A percentile compares a stretch with the other conserved stretches of the same genome.
Evolutionary conservation across 2,797 vertebrate genomes (phyloP).

Genomic region (Spea hammondii): DNA sequence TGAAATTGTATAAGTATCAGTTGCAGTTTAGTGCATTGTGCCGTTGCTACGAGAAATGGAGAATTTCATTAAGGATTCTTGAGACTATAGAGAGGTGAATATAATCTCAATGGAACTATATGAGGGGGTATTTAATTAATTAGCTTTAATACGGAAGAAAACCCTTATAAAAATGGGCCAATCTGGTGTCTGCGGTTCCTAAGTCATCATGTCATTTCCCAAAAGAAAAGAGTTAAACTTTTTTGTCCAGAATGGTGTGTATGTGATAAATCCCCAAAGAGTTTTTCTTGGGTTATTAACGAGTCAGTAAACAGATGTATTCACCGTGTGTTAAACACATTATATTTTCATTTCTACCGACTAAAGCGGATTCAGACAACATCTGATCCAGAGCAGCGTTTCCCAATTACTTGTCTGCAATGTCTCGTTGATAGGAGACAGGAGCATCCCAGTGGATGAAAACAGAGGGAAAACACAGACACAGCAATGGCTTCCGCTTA

Average conservation of each 20-base stretch:
- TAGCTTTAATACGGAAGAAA: background rate
- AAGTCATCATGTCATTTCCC: background rate
- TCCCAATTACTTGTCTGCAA: slow-evolving; percentile 2
- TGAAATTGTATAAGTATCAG: background rate
- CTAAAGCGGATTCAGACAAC: slow-evolving; percentile 25
- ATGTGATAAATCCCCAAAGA: slow-evolving; percentile 38
- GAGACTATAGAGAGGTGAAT: too few relatives aligned
- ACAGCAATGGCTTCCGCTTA: slow-evolving; percentile 32
- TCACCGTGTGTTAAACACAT: slow-evolving; percentile 40
- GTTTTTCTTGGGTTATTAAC: slow-evolving; percentile 34
- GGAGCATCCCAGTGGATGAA: background rate
- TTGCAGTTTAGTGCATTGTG: background rate
- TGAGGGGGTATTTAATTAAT: background rate
- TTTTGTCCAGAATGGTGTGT: slow-evolving; percentile 21
- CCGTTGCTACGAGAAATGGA: background rate
- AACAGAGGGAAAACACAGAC: slow-evolving; percentile 16
- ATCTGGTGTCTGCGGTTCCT: background rate
- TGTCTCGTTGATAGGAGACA: slow-evolving; percentile 28
- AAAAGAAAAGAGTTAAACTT: background rate
- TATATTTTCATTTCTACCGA: slow-evolving; percentile 42
- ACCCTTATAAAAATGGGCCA: background rate
- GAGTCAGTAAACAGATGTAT: slow-evolving; percentile 44
- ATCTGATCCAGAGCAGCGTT: background rate
- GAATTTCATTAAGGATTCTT: background rate
- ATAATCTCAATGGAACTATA: too few relatives aligned